Evolutionary conservation across 2,888 invertebrate species (phyloP).

Genomic region (Harpalus rubripes): DNA sequence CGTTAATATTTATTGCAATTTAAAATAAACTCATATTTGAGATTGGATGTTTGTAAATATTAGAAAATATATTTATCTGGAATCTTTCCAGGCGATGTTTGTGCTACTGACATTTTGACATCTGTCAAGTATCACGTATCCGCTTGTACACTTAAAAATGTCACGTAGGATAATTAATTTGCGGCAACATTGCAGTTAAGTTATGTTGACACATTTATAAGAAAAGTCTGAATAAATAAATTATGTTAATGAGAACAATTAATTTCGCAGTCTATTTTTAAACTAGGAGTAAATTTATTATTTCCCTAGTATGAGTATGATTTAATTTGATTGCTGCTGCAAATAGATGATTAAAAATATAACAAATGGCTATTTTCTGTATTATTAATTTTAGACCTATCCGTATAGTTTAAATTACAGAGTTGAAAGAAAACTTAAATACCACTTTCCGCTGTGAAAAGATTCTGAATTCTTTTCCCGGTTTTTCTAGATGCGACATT

Average conservation of each 20-base stretch:
- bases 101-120: slow-evolving; percentile 28
- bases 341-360: too few relatives aligned
- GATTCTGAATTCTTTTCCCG: too few relatives aligned
- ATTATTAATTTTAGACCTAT: too few relatives aligned
- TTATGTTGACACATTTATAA: slow-evolving; percentile 13
- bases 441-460: too few relatives aligned
- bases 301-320: too few relatives aligned
- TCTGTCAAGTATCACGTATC: slow-evolving; percentile 12
- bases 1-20: slow-evolving; percentile 47
- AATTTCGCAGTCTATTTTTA: too few relatives aligned
- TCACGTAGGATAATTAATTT: slow-evolving; percentile 24
- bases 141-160: slow-evolving; percentile 14
- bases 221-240: neutral
- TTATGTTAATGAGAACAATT: neutral
- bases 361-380: too few relatives aligned
- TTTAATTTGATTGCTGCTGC: too few relatives aligned
- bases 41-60: slow-evolving; percentile 12
- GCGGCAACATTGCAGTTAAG: neutral
- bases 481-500: too few relatives aligned
- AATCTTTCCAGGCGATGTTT: neutral
- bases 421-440: too few relatives aligned
- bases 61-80: slow-evolving; percentile 29
- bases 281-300: too few relatives aligned
- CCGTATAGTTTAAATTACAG: too few relatives aligned
- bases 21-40: slow-evolving; percentile 20